Evolutionary conservation across 2,113 vertebrate genomes (phyloP), one percentile per base, ranked within the genome.

Genomic region (Indicator indicator): DNA sequence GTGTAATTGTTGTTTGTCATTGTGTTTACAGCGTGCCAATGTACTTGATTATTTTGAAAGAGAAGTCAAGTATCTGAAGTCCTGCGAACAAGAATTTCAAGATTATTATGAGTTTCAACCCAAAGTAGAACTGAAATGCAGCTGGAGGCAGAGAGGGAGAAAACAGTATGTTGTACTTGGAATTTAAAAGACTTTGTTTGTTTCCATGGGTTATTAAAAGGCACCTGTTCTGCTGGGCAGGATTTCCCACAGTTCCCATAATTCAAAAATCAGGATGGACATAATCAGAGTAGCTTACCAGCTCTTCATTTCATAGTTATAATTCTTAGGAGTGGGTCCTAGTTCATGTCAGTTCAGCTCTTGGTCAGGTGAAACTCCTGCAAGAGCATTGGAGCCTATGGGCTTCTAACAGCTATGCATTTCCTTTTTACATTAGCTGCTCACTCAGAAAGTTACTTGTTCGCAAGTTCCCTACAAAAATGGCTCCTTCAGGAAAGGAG

Each of bases 11-110:
- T 89, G 32, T 55, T 44, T 58, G 14, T 65, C 32, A 83, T 59
- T 96, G 38, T 95, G 80, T 96, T 55, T 94, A 74, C 72, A 99
- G 99, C 88, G 48, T 75, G 63, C 76, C 56, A 97, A 68, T 1
- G 12, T 99, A 75, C 97, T 90, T 67, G 79, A 97, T 82, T 99
- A 98, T 95, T 98, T 99, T 50, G 97, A 99, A 83, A 97, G 96
- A 96, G 98, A 99, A 97, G 97, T 98, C 91, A 97, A 97, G 23
- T 96, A 98, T 16, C 90, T 99, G 82, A 97, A 97, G 30, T 97
- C 98, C n/a, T 93, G 97, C 73, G 93, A 98, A 84, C 89, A 97
- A 87, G 88, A 96, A 27, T 77, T 88, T 40, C 38, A 44, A 58
- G 80, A 88, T 3, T 97, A 96, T 63, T 88, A 92, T 44, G 91